Conservation (phyloP, 2,888 invertebrate genomes). For the Limnephilus marmoratus region DNA sequence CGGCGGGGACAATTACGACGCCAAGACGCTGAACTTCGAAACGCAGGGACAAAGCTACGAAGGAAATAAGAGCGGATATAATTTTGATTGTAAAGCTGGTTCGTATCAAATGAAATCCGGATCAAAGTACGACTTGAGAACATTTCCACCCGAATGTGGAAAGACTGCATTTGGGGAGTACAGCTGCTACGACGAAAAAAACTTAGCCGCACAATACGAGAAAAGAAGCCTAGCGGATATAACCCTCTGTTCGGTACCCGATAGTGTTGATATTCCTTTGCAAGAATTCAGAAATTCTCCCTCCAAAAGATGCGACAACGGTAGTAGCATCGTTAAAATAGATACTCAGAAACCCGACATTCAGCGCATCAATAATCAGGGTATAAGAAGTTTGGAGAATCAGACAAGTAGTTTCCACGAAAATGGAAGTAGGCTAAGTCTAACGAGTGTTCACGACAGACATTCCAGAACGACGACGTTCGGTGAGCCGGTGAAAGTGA, state of each 20-base stretch:
- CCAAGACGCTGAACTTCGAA: conserved; percentile 76
- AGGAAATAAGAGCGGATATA: conserved; percentile 76
- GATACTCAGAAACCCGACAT: conserved; percentile 77
- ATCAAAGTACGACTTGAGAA: conserved; percentile 75
- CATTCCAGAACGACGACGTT: conserved; percentile 71
- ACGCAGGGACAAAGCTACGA: conserved; percentile 74
- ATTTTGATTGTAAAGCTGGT: conserved; percentile 77
- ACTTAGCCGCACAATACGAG: conserved; percentile 74
- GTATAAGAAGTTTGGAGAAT: conserved; percentile 69
- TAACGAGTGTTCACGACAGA: conserved; percentile 62
- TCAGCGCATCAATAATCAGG: conserved; percentile 73
- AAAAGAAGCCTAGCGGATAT: conserved; percentile 80
- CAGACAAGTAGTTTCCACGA: conserved; percentile 65
- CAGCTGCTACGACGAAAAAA: conserved; percentile 82
- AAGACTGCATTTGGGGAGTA: conserved; percentile 81
- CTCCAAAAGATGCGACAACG: conserved; percentile 69
- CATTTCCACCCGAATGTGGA: conserved; percentile 75
- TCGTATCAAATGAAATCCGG: conserved; percentile 75
- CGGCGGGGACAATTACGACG: conserved; percentile 78
- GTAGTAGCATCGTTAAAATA: conserved; percentile 76
- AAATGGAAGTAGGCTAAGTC: conserved; percentile 71
- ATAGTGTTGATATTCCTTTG: conserved; percentile 79
- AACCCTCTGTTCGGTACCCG: conserved; percentile 75
- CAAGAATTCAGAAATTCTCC: conserved; percentile 80
- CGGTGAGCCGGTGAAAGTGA: conserved; percentile 73